Evolutionary conservation across 2,888 invertebrate genomes (phyloP).

Genomic region (Drosophila greeni): DNA sequence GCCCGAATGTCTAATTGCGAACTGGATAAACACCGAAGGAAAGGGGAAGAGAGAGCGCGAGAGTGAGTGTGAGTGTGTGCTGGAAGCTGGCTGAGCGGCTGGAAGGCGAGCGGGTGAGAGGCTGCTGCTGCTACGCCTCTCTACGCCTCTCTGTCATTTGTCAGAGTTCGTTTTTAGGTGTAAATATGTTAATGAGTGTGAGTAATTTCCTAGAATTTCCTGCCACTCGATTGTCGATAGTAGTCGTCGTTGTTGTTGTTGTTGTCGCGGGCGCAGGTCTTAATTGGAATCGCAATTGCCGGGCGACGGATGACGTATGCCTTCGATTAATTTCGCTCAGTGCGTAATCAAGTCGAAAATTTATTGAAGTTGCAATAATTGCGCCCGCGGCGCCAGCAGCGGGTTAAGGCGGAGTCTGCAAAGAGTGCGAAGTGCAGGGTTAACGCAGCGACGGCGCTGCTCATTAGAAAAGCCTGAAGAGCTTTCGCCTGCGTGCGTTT

Average conservation of each 20-base stretch:
- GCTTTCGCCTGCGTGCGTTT: constrained; percentile 65
- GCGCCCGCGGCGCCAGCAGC: constrained; percentile 50
- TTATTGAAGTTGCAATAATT: constrained; percentile 73
- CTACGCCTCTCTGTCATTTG: constrained; percentile 63
- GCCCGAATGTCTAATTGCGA: constrained; percentile 66
- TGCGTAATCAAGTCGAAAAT: constrained; percentile 71
- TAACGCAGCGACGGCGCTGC: constrained; percentile 49
- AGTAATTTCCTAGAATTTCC: constrained; percentile 65
- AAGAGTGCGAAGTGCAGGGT: background rate
- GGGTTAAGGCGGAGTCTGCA: constrained; percentile 8
- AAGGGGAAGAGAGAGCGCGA: background rate
- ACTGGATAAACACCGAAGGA: constrained; percentile 49
- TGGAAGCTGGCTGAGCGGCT: constrained; percentile 2
- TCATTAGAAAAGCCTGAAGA: constrained; percentile 60
- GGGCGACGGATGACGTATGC: constrained; percentile 62
- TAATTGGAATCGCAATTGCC: constrained; percentile 64
- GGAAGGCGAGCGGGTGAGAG: constrained; percentile 9
- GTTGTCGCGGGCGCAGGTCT: constrained; percentile 37
- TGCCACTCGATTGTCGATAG: constrained; percentile 32
- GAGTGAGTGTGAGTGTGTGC: background rate
- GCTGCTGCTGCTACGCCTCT: constrained; percentile 2
- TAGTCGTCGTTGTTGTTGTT: too few species aligned
- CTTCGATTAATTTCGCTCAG: constrained; percentile 66
- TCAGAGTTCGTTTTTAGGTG: constrained; percentile 67
- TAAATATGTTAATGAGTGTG: constrained; percentile 73